Evolutionary conservation across 2,888 invertebrate genomes (phyloP).

Genomic region (Muschampia plurimacula): DNA sequence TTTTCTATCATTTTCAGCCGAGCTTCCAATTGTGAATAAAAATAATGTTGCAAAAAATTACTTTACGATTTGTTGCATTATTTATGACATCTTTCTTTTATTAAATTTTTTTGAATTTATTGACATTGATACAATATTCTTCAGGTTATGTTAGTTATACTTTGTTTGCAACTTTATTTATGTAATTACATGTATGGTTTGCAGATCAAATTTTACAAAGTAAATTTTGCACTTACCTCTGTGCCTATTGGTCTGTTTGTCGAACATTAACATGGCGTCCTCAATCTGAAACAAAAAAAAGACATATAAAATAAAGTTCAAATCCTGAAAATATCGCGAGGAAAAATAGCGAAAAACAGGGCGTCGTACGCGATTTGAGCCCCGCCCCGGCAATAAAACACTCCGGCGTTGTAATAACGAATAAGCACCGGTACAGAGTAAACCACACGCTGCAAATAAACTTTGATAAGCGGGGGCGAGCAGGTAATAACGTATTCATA

Average conservation of each 20-base stretch:
- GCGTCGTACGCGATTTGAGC: conserved; percentile 79
- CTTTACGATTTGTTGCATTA: neutral
- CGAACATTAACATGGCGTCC: conserved; percentile 99
- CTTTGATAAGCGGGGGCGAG: conserved; percentile 86
- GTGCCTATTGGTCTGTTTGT: conserved; percentile 99
- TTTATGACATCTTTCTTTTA: neutral
- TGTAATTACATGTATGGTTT: neutral
- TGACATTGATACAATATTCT: neutral
- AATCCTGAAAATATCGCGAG: conserved; percentile 68
- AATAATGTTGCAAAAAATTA: neutral
- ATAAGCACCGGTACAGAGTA: conserved; percentile 85
- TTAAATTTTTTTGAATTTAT: neutral
- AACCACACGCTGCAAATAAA: conserved; percentile 86
- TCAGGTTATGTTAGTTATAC: neutral
- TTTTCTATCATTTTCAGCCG: conserved; percentile 23
- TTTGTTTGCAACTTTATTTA: no score
- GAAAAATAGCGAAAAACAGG: conserved; percentile 75
- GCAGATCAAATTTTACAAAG: neutral
- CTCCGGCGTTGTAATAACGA: conserved; percentile 84
- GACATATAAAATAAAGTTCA: conserved; percentile 70
- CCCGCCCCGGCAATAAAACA: conserved; percentile 84
- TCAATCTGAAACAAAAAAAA: conserved; percentile 95
- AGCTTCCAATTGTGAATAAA: conserved; percentile 11
- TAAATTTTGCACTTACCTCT: conserved; percentile 91
- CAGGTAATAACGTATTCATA: conserved; percentile 86